Conservation (phyloP, 2,113 vertebrate species). For the Pavo muticus region DNA sequence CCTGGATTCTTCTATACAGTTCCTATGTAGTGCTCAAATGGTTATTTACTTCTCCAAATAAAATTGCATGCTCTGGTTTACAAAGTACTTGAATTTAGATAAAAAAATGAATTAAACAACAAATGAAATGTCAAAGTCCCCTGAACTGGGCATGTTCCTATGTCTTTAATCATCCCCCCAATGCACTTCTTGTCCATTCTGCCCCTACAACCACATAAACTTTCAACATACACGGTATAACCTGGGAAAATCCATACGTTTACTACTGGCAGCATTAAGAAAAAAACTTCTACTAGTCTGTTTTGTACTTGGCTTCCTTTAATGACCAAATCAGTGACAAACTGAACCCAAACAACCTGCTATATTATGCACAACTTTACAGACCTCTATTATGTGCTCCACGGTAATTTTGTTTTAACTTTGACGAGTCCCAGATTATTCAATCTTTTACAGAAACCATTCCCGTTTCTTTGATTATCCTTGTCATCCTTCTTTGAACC, state of each 20-base stretch:
- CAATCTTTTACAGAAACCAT: neutral
- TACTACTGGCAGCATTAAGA: neutral
- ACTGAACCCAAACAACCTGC: neutral
- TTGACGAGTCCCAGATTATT: neutral
- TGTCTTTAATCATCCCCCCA: neutral
- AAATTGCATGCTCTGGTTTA: neutral
- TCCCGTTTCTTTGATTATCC: neutral
- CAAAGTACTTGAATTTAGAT: neutral
- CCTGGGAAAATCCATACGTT: neutral
- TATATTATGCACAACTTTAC: neutral
- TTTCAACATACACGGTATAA: neutral
- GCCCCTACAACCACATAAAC: neutral
- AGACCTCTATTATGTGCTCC: neutral
- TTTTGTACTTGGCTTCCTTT: neutral
- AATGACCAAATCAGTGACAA: neutral
- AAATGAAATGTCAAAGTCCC: neutral
- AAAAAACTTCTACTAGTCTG: accelerated
- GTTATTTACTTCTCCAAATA: neutral
- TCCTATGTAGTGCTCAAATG: neutral
- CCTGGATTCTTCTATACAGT: neutral
- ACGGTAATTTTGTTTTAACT: neutral
- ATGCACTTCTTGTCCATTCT: neutral
- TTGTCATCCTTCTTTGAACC: neutral
- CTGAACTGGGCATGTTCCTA: neutral
- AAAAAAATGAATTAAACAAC: neutral